Conservation (phyloP, 2,888 invertebrate species). For the Spicauda simplicius region DNA sequence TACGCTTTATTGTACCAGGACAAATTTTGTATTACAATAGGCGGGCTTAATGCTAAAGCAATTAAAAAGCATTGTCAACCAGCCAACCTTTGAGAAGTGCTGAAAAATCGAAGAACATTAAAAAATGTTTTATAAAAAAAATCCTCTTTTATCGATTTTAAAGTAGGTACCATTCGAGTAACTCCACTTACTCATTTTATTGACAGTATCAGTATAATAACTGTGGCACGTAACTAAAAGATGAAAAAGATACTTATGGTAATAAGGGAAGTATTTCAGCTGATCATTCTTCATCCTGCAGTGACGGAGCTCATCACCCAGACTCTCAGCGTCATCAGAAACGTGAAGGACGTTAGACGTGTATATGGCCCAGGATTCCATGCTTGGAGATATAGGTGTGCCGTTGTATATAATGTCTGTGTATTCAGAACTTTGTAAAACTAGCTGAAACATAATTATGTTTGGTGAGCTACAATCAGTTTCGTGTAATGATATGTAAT, state of each 20-base stretch:
- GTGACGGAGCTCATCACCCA: conserved; percentile 51
- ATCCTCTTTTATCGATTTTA: no score
- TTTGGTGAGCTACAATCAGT: no score
- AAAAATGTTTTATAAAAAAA: no score
- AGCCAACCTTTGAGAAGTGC: no score
- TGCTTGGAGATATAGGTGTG: conserved; percentile 59
- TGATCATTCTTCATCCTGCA: conserved; percentile 52
- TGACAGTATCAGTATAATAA: no score
- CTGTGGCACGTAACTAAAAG: no score
- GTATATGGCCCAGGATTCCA: conserved; percentile 60
- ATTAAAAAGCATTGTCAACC: no score
- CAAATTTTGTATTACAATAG: no score
- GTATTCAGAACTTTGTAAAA: conserved; percentile 52
- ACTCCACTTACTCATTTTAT: no score
- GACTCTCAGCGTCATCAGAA: conserved; percentile 46
- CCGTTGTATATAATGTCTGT: conserved; percentile 63
- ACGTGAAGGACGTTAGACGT: conserved; percentile 47
- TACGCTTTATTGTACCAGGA: no score
- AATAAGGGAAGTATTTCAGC: conserved; percentile 57
- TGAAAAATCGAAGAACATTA: no score
- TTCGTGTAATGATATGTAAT: not conserved
- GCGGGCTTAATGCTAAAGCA: no score
- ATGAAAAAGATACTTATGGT: conserved; percentile 50
- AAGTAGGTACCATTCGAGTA: not conserved
- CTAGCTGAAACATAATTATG: conserved; percentile 49